A percentile compares a stretch with the other conserved stretches of the same genome.
These are phyloP conservation scores for Nycticebus coucang DNA, from an alignment of 2,113 vertebrate species.

Conservation along the genomic window DNA sequence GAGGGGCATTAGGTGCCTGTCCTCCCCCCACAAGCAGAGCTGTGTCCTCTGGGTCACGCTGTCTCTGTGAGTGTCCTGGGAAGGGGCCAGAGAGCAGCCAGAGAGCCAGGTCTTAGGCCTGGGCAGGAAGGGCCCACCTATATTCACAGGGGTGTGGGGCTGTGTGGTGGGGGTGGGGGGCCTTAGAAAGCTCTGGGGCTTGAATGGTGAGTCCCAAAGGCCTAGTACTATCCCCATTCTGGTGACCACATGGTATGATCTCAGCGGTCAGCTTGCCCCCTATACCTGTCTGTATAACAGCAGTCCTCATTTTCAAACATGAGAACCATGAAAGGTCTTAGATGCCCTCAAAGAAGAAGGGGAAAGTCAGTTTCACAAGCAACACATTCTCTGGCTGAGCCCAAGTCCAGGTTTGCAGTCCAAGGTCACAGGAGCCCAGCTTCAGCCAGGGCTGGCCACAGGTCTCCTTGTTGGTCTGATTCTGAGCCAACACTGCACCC, in stretches of 20 bases:
- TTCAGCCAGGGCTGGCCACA: not conserved
- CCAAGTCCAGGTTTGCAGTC: not conserved
- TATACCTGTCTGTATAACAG: not conserved
- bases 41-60: not conserved
- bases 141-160: not conserved
- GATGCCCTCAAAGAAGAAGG: not conserved
- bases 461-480: too few species aligned
- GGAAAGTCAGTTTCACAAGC: not conserved
- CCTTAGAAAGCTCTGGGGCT: not conserved
- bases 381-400: not conserved
- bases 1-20: not conserved
- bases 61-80: not conserved
- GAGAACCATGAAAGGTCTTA: not conserved
- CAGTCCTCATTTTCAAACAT: not conserved
- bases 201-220: not conserved
- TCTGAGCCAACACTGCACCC: too few species aligned
- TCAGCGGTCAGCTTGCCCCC: not conserved
- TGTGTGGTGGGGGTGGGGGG: not conserved
- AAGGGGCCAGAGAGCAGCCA: not conserved
- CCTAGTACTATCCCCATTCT: too few species aligned
- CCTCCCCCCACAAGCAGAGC: not conserved
- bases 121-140: too few species aligned
- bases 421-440: not conserved
- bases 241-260: not conserved
- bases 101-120: not conserved